Conservation (phyloP, 2,888 invertebrate genomes). For the Pyrochroa serraticornis region DNA sequence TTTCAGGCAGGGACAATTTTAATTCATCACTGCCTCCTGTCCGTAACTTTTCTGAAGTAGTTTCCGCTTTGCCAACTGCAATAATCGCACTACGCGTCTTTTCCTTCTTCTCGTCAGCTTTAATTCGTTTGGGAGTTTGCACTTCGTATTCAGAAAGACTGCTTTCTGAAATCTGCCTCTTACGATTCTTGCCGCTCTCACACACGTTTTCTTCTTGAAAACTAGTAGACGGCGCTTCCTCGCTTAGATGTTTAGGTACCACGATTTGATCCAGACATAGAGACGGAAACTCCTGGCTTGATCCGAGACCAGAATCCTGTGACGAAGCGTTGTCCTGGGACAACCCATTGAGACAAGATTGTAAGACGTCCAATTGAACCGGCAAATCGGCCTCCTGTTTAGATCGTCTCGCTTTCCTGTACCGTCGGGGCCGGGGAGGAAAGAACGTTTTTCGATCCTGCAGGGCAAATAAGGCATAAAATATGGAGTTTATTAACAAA, state of each 20-base stretch:
- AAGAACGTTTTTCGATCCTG: constrained; percentile 73
- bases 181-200: constrained; percentile 26
- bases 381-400: constrained; percentile 33
- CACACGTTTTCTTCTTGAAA: neutral
- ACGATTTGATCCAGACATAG: constrained; percentile 51
- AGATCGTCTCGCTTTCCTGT: constrained; percentile 38
- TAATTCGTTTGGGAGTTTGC: neutral
- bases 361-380: constrained; percentile 53
- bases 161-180: constrained; percentile 46
- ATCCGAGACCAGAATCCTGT: constrained; percentile 57
- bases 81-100: constrained; percentile 4
- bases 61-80: neutral
- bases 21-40: constrained; percentile 8
- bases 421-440: constrained; percentile 67
- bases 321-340: constrained; percentile 26
- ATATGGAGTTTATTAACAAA: constrained; percentile 3
- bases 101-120: neutral
- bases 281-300: constrained; percentile 52
- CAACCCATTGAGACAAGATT: constrained; percentile 49
- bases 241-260: constrained; percentile 45
- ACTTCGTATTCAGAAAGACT: constrained; percentile 43
- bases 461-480: constrained; percentile 34
- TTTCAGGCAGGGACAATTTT: constrained; percentile 40
- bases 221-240: constrained; percentile 17
- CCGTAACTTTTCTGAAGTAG: constrained; percentile 4